Conservation (phyloP, 2,113 vertebrate species). For the Stictonetta naevosa region DNA sequence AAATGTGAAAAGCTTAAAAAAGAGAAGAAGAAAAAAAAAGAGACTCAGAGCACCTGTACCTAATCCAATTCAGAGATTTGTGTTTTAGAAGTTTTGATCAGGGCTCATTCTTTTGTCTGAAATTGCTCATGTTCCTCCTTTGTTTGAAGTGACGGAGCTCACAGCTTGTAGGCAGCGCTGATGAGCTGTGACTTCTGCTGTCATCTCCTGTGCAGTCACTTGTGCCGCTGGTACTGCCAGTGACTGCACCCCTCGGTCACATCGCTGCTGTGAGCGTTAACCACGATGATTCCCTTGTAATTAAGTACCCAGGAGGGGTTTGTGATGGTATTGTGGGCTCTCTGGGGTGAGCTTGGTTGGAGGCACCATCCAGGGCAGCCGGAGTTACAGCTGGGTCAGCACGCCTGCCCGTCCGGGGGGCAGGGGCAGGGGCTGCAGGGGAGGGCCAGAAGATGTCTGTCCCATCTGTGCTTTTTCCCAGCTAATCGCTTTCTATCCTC, state of each 20-base stretch:
- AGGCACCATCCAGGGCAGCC: not conserved
- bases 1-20: slow-evolving; percentile 6
- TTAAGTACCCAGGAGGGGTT: not conserved
- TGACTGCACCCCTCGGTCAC: not conserved
- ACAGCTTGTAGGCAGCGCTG: not conserved
- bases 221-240: not conserved
- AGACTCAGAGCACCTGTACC: not conserved
- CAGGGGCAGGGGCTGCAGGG: not conserved
- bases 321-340: rapidly evolving
- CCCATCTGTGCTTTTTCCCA: not conserved
- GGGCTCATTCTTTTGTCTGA: slow-evolving; percentile 43
- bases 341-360: not conserved
- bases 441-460: not conserved
- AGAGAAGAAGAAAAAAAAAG: not conserved
- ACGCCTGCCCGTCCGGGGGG: not conserved
- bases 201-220: not conserved
- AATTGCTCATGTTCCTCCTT: slow-evolving; percentile 46
- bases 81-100: slow-evolving; percentile 7
- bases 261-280: not conserved
- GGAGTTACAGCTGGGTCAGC: not conserved
- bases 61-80: not conserved
- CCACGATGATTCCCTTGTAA: not conserved
- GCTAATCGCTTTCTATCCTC: not conserved
- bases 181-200: not conserved
- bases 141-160: not conserved